A percentile compares a stretch with the other conserved stretches of the same genome.
These are phyloP conservation scores for Drosophila rhopaloa DNA, from an alignment of 1,140 invertebrate genomes.

Conservation along the genomic window DNA sequence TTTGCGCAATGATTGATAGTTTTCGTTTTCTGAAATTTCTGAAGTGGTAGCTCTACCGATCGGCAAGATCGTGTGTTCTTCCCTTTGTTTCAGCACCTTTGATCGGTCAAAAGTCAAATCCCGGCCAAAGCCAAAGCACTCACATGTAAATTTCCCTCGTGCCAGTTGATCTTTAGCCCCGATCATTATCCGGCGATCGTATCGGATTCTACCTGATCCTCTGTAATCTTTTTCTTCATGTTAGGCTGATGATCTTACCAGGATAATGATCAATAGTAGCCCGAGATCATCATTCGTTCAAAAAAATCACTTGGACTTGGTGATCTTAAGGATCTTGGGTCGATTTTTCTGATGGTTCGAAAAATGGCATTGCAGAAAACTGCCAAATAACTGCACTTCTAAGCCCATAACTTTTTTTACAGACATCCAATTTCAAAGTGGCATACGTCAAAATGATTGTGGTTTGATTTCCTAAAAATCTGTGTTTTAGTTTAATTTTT, in stretches of 20 bases:
- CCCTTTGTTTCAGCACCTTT: neutral
- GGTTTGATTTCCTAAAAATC: no score
- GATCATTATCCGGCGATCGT: constrained; percentile 1
- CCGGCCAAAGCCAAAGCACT: neutral
- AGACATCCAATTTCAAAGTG: no score
- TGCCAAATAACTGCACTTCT: no score
- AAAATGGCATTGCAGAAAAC: no score
- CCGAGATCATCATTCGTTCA: neutral
- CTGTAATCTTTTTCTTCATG: neutral
- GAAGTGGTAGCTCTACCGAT: neutral
- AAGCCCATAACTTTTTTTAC: no score
- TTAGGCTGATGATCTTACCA: neutral
- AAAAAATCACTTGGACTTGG: neutral
- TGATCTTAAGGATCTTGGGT: neutral
- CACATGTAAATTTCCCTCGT: constrained; percentile 27
- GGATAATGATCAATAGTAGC: neutral
- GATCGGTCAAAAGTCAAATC: constrained; percentile 13
- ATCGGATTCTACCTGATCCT: constrained; percentile 3
- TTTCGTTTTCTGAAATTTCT: neutral
- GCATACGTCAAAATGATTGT: no score
- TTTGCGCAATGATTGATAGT: constrained; percentile 52
- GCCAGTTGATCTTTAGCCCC: constrained; percentile 9
- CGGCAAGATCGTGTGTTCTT: neutral
- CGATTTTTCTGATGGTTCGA: no score
- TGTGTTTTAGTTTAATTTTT: no score